A percentile compares a stretch with the other conserved stretches of the same genome.
Evolutionary conservation across 1,140 invertebrate species (phyloP).

Genomic region (Ladona fulva): DNA sequence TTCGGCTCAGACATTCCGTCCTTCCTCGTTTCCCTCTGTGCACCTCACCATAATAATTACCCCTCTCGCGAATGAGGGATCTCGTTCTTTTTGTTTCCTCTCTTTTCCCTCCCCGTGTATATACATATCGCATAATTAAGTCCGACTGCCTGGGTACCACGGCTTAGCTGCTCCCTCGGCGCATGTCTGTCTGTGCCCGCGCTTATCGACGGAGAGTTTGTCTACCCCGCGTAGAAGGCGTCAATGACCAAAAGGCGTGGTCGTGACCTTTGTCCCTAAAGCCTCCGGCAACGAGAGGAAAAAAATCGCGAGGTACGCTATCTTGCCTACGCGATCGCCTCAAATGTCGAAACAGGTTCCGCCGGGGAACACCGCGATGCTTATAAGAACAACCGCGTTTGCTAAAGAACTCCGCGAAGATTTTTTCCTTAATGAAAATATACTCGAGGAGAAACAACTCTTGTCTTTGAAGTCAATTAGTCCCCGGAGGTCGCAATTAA

Average conservation of each 20-base stretch:
- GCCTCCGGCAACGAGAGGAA: too few species aligned
- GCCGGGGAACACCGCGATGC: too few species aligned
- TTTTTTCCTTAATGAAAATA: too few species aligned
- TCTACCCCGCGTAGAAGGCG: background rate
- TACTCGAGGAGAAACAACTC: too few species aligned
- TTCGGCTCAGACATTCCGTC: background rate
- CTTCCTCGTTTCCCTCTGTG: background rate
- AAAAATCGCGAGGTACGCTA: too few species aligned
- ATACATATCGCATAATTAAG: background rate
- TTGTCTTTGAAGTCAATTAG: too few species aligned
- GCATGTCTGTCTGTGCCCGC: background rate
- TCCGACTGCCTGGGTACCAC: background rate
- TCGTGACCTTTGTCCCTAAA: background rate
- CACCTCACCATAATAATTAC: background rate
- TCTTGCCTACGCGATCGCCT: too few species aligned
- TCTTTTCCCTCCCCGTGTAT: background rate
- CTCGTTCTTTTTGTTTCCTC: background rate
- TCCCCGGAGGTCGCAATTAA: too few species aligned
- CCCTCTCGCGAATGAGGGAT: background rate
- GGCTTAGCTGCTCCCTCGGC: background rate
- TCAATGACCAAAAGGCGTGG: slow-evolving; percentile 5
- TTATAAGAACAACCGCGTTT: too few species aligned
- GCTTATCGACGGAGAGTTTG: background rate
- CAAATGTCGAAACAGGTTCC: too few species aligned
- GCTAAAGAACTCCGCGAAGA: too few species aligned